Percentiles rank a stretch among this genome's conserved stretches.
phyloP scores from a whole-genome alignment of 2,888 invertebrate species.

The Buathra laborator region DNA sequence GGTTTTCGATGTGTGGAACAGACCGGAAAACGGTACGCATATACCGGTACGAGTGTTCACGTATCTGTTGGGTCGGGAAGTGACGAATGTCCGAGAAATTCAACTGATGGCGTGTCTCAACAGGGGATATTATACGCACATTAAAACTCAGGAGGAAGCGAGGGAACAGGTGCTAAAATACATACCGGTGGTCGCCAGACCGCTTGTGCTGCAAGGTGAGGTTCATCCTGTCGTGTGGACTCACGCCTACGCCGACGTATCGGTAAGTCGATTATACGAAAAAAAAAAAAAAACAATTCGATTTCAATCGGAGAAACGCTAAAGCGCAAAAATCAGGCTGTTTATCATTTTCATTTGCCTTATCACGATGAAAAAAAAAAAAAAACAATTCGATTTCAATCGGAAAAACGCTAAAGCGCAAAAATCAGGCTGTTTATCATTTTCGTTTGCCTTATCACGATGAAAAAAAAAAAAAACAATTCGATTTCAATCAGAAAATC shows the following conservation, averaged over 20 bases:
- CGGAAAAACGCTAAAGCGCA: not conserved
- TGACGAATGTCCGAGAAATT: conserved; percentile 95
- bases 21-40: conserved; percentile 89
- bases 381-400: not conserved
- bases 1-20: conserved; percentile 93
- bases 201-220: conserved; percentile 90
- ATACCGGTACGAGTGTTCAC: conserved; percentile 97
- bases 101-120: conserved; percentile 98
- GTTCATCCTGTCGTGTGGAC: conserved; percentile 97
- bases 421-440: not conserved
- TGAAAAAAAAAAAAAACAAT: not conserved
- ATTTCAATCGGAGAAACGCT: not conserved
- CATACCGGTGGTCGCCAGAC: conserved; percentile 96
- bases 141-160: conserved; percentile 97
- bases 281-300: not conserved
- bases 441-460: too few relatives aligned
- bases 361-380: too few relatives aligned
- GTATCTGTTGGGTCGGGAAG: conserved; percentile 97
- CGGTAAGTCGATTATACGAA: conserved; percentile 86
- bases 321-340: not conserved
- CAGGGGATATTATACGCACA: conserved; percentile 97
- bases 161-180: conserved; percentile 98
- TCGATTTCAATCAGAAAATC: not conserved
- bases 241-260: conserved; percentile 95
- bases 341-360: too few relatives aligned